Percentiles rank a stretch among this genome's conserved stretches.
phyloP scores from a whole-genome alignment of 2,888 invertebrate species.

The Sminthurides aquaticus region DNA sequence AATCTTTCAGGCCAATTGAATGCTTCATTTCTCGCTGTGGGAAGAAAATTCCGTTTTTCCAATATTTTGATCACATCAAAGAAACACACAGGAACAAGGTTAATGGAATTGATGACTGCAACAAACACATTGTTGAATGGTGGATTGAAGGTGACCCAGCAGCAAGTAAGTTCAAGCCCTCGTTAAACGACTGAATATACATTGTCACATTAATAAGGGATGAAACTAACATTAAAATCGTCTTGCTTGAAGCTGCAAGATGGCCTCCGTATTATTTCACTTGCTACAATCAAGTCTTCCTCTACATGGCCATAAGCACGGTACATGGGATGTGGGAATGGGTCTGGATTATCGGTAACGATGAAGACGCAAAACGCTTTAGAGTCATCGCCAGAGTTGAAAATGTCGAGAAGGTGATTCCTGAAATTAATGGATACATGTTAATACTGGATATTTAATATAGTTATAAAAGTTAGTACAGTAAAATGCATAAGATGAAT shows the following conservation, averaged over 20 bases:
- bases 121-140: slow-evolving; percentile 26
- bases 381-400: slow-evolving; percentile 12
- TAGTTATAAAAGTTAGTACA: too few species aligned
- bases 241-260: slow-evolving; percentile 22
- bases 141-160: slow-evolving; percentile 31
- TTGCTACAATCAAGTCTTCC: slow-evolving; percentile 30
- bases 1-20: slow-evolving; percentile 23
- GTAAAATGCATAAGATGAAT: too few species aligned
- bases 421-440: slow-evolving; percentile 3
- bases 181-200: too few species aligned
- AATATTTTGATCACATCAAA: slow-evolving; percentile 28
- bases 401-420: slow-evolving; percentile 22
- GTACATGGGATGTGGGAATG: slow-evolving; percentile 33
- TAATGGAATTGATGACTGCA: slow-evolving; percentile 26
- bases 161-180: slow-evolving; percentile 19
- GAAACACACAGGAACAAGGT: slow-evolving; percentile 26
- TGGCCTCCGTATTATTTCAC: slow-evolving; percentile 34
- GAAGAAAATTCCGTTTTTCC: slow-evolving; percentile 22
- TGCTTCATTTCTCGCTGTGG: slow-evolving; percentile 28
- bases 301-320: slow-evolving; percentile 29
- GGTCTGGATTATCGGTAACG: slow-evolving; percentile 28
- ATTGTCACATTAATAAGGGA: too few species aligned
- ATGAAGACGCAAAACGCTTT: slow-evolving; percentile 28
- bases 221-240: too few species aligned
- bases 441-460: too few species aligned